Base-by-base conservation (phyloP, 2,113 vertebrate species). In the Hippocampus barbouri region DNA sequence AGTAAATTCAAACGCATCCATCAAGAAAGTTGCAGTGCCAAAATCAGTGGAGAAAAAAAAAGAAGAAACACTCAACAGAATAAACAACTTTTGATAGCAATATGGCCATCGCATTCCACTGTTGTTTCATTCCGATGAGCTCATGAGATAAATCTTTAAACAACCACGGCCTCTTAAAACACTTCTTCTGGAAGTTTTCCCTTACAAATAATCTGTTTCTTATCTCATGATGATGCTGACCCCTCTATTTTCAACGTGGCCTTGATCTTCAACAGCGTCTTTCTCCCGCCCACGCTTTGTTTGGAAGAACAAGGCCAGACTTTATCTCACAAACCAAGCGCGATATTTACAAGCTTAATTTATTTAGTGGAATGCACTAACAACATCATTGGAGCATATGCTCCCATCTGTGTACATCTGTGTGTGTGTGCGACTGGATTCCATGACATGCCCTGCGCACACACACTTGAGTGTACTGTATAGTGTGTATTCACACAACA, bases 311-410 rank as follows among this genome's bases (percentile, higher is more conserved):
- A 79, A 76, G 73, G 41, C n/a, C 49, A 69, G 71, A 69, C 76
- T 83, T 85, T 87, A 85, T 86, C 87, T 78, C 54, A 59, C 79
- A 66, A 78, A 60, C 77, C 34, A 66, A 80, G 80, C 71, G 40
- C 78, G 85, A 69, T 72, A 76, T 80, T 86, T 86, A 72, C 66
- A 81, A 74, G 78, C 86, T 74, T 86, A 83, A 88, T 86, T 86
- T 81, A 66, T 85, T 86, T 86, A 86, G 81, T 38, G 79, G 79
- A 81, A 86, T 80, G 86, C 83, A 77, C 71, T 73, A 84, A 83
- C 77, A 75, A 69, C 59, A 69, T 81, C 75, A 76, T 83, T 60
- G n/a, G 34, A 82, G 72, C 34, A 63, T 6, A 38, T 79, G 75
- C 72, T 76, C 53, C 18, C 45, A 47, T 21, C 47, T 15, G 47